These are phyloP conservation scores for Colaptes auratus DNA, from an alignment of 2,113 vertebrate species.

Conservation along the genomic window DNA sequence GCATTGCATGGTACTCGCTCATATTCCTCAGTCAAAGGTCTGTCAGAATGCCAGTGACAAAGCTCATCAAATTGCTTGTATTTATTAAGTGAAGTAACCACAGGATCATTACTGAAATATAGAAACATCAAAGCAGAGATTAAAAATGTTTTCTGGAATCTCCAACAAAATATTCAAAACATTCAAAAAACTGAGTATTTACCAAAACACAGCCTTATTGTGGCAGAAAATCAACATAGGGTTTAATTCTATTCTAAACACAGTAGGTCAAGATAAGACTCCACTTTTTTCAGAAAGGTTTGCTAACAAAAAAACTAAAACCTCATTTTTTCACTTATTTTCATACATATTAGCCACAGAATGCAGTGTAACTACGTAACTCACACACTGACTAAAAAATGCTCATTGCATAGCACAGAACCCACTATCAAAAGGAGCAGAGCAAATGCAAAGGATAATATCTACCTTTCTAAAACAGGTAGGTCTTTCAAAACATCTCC, in stretches of 20 bases:
- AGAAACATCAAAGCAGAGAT: background rate
- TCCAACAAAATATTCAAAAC: background rate
- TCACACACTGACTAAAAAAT: background rate
- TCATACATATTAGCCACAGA: background rate
- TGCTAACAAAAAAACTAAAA: background rate
- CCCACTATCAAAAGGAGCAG: background rate
- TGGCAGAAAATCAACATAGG: background rate
- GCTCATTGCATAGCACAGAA: background rate
- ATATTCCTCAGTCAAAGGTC: constrained; percentile 54
- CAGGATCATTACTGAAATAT: constrained; percentile 28
- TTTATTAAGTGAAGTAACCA: constrained; percentile 20
- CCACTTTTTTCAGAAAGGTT: background rate
- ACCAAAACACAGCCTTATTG: background rate
- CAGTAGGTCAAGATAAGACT: background rate
- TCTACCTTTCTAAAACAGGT: constrained; percentile 53
- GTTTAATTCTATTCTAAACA: background rate
- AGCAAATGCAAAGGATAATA: background rate
- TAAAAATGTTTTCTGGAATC: background rate
- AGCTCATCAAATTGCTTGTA: constrained; percentile 51
- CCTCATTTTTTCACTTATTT: background rate
- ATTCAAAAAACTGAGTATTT: background rate
- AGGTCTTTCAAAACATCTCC: constrained; percentile 55
- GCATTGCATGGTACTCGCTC: background rate
- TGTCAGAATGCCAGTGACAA: constrained; percentile 51
- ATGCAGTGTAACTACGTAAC: background rate